Base-by-base conservation (phyloP, 2,888 invertebrate species). In the Trachelus tabidus region DNA sequence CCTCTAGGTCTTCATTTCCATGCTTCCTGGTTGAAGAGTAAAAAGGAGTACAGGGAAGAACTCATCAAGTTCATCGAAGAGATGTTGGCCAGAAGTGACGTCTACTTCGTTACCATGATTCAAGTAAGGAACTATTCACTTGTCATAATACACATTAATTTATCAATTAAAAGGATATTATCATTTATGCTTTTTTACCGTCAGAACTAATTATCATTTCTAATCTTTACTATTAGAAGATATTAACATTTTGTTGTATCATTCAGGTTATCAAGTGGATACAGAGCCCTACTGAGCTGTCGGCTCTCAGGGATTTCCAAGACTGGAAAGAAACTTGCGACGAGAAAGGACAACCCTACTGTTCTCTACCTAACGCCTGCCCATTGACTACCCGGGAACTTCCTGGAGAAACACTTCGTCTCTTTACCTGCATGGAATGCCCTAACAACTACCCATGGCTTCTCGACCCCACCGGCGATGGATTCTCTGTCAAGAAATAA, bases 251-350 rank as follows among this genome's bases (percentile, higher is more conserved):
- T 75, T 76, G 79, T 75, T 76, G 79, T 81, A 34, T 81, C 76
- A 82, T 81, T 81, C 94, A 96, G 94, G 98, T 98, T 37, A 97
- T 98, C 89, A 97, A 98, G 92, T 98, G 98, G 98, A 98, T 98
- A 97, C 98, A 98, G 92, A 97, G 96, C 87, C 98, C 98, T 77
- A 97, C 97, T 40, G 98, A 98, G 92, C 90, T 97, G 83, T 95
- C 96, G 74, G 95, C 95, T 68, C 94, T 98, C 75, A 94, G 97
- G 85, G 98, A 98, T 90, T 98, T 98, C 95, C 96, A 96, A 87
- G 97, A 97, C 92, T 98, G 98, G 98, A 98, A 98, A 92, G 98
- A 98, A 87, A 97, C 97, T 91, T 98, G 98, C 92, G 98, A 98
- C 90, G 96, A 98, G 82, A 97, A 98, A 92, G 98, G 98, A 78